Base-by-base conservation (phyloP, 2,797 vertebrate genomes). In the Cryptoprocta ferox region DNA sequence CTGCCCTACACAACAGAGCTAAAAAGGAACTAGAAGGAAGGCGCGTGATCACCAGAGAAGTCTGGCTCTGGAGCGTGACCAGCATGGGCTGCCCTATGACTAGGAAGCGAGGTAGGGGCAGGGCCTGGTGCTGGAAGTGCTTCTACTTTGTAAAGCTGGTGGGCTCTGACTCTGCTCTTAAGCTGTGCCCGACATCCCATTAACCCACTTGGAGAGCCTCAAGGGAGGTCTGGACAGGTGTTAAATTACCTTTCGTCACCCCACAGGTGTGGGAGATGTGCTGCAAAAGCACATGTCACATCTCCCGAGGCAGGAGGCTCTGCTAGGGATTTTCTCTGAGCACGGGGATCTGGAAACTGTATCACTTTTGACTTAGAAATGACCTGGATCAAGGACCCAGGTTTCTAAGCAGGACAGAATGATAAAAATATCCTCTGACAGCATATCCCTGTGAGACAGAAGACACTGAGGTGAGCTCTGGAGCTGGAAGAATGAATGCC, bases 181-280 rank as follows among this genome's bases (percentile, higher is more conserved):
- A 82, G 12, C 71, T 90, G 19, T 3, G n/a, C 32, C 50, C 4
- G 1, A 35, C 68, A 81, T 95, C 84, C 94, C 91, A 96, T 94
- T 88, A 96, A 96, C 82, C 81, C 92, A 95, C 80, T n/a, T 39
- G 73, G 80, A 97, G 92, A 95, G 42, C 19, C 97, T 94, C 79
- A 0, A 24, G 84, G 45, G 83, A 83, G 50, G 92, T 71, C 96
- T 39, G 75, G 81, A 80, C 5, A 26, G 89, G 93, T 97, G 91
- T 97, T 97, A 98, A 97, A 98, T 98, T 97, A 91, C 98, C 98
- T 91, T 96, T 89, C 32, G 5, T 37, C 95, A 91, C 76, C 95
- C 92, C 94, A 82, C 96, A 97, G 50, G 94, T 89, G 83, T 93
- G 95, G 18, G 35, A 87, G 95, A 4, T 65, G 14, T 73, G 91